Conservation (phyloP, 2,797 vertebrate species). For the Synanceia verrucosa region DNA sequence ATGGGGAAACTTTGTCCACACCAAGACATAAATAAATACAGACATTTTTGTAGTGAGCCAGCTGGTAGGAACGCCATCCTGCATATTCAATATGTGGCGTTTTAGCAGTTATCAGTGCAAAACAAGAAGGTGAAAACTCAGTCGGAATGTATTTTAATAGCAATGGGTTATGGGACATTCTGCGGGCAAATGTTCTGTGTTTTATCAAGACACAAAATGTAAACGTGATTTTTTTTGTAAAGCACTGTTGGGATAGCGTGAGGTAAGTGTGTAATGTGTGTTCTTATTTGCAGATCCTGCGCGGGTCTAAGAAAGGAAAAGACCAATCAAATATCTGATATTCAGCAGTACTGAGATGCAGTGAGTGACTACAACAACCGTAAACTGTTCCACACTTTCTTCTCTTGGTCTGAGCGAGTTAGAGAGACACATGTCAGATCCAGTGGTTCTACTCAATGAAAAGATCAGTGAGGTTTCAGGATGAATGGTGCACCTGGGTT, state of each 20-base stretch:
- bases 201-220: conserved; percentile 50
- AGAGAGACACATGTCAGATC: conserved; percentile 48
- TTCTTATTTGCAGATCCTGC: conserved; percentile 27
- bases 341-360: conserved; percentile 46
- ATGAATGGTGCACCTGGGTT: conserved; percentile 4
- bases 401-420: conserved; percentile 5
- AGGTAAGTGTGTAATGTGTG: conserved; percentile 51
- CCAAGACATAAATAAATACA: conserved; percentile 69
- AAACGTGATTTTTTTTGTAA: conserved; percentile 60
- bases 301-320: background rate
- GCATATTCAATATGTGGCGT: conserved; percentile 59
- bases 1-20: conserved; percentile 39
- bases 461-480: conserved; percentile 35
- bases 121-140: conserved; percentile 23
- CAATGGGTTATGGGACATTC: conserved; percentile 21
- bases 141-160: conserved; percentile 56
- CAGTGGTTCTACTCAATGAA: conserved; percentile 65
- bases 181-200: conserved; percentile 32
- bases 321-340: conserved; percentile 3
- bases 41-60: conserved; percentile 53
- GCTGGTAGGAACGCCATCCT: conserved; percentile 41
- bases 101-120: conserved; percentile 66
- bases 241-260: conserved; percentile 55
- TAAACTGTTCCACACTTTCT: conserved; percentile 16
- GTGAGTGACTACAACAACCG: conserved; percentile 30